phyloP scores from a whole-genome alignment of 2,113 vertebrate species.

The Elgaria multicarinata region DNA sequence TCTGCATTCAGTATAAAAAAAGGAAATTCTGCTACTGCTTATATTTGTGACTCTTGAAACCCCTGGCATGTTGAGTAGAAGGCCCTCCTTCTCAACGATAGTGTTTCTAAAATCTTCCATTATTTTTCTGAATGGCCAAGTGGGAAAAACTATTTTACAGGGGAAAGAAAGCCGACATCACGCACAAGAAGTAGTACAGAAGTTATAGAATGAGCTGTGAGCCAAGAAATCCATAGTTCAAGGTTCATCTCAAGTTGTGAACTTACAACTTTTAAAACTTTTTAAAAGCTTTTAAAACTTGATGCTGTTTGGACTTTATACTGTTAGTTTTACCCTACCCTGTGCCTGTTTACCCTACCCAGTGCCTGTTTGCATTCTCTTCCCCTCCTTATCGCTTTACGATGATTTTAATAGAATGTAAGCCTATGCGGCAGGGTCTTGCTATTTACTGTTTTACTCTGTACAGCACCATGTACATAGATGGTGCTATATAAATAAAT shows the following conservation, averaged over 20 bases:
- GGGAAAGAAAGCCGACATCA: background rate
- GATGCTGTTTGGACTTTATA: too few relatives aligned
- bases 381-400: too few relatives aligned
- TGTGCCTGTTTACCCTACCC: too few relatives aligned
- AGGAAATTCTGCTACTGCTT: constrained; percentile 16
- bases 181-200: background rate
- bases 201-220: background rate
- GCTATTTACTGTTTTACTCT: too few relatives aligned
- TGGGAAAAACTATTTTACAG: background rate
- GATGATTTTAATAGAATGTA: too few relatives aligned
- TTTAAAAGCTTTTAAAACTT: too few relatives aligned
- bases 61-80: background rate
- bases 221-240: background rate
- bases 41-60: constrained; percentile 17
- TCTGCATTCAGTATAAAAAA: constrained; percentile 34
- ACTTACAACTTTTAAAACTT: too few relatives aligned
- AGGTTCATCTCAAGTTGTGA: background rate
- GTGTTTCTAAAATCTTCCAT: background rate
- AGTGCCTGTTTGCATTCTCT: too few relatives aligned
- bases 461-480: too few relatives aligned
- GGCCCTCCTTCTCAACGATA: background rate
- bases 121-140: background rate
- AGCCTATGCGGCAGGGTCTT: too few relatives aligned
- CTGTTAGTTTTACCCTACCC: too few relatives aligned
- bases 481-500: too few relatives aligned